Evolutionary conservation across 2,888 invertebrate genomes (phyloP).

Genomic region (Lamellibrachia satsuma): DNA sequence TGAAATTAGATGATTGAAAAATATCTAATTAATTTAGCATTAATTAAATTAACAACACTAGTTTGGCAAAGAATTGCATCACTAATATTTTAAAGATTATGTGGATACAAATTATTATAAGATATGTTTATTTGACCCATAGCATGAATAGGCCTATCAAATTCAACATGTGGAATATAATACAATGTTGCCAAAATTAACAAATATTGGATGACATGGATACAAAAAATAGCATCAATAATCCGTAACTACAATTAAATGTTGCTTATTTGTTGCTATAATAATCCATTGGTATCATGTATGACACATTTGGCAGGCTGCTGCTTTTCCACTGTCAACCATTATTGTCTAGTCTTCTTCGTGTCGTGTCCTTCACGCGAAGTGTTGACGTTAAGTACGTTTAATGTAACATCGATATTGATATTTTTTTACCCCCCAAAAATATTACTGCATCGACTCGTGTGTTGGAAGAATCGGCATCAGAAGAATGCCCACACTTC

Average conservation of each 20-base stretch:
- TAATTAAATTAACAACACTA: no score
- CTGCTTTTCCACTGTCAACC: not conserved
- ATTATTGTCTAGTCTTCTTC: not conserved
- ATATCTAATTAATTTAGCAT: not conserved
- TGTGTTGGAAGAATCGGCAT: not conserved
- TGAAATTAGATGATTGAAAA: no score
- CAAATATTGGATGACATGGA: not conserved
- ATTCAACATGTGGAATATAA: no score
- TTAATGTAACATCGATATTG: not conserved
- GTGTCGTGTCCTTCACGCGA: no score
- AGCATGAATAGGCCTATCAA: no score
- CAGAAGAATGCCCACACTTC: not conserved
- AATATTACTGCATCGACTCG: constrained; percentile 4
- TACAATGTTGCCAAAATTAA: not conserved
- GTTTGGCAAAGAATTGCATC: no score
- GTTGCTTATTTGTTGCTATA: not conserved
- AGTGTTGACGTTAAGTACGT: not conserved
- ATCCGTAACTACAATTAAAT: not conserved
- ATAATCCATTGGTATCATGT: not conserved
- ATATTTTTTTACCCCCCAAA: not conserved
- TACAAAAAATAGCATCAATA: not conserved
- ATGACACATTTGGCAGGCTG: not conserved
- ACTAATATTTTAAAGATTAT: no score
- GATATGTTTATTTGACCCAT: no score
- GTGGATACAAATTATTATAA: no score